phyloP scores from a whole-genome alignment of 1,140 invertebrate species.

The Lerema accius region DNA sequence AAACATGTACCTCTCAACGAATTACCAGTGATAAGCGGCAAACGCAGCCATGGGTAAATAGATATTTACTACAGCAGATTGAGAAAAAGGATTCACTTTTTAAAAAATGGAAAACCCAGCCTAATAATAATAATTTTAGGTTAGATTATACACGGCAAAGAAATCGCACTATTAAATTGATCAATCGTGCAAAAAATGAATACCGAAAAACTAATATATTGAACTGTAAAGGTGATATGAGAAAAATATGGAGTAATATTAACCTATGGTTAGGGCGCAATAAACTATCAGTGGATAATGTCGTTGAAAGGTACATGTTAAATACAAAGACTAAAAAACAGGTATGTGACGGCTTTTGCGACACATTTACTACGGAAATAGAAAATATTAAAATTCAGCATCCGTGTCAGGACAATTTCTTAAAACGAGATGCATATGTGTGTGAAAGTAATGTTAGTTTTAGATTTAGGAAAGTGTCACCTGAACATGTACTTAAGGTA shows the following conservation, averaged over 20 bases:
- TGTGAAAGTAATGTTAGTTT: conserved; percentile 27
- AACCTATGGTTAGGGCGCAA: conserved; percentile 37
- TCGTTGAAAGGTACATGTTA: conserved; percentile 32
- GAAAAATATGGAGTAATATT: conserved; percentile 39
- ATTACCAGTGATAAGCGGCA: neutral
- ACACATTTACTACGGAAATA: conserved; percentile 39
- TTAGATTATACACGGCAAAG: conserved; percentile 36
- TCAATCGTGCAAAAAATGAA: conserved; percentile 37
- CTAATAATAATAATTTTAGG: conserved; percentile 32
- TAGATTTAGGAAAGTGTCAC: conserved; percentile 22
- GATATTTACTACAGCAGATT: conserved; percentile 22
- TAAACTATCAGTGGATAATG: conserved; percentile 30
- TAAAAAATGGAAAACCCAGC: conserved; percentile 35
- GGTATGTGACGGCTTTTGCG: conserved; percentile 33
- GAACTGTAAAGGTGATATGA: conserved; percentile 33
- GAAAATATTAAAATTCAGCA: conserved; percentile 35
- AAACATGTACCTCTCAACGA: conserved; percentile 1
- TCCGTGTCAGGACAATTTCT: conserved; percentile 25
- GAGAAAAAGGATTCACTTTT: conserved; percentile 34
- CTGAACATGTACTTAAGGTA: conserved; percentile 21
- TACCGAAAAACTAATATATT: conserved; percentile 28
- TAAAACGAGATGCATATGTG: conserved; percentile 18
- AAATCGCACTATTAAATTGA: conserved; percentile 36
- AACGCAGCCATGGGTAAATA: conserved; percentile 16
- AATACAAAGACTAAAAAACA: conserved; percentile 27